Percentiles rank a stretch among this genome's conserved stretches.
phyloP scores from a whole-genome alignment of 2,113 vertebrate species.

The Erythrolamprus reginae region DNA sequence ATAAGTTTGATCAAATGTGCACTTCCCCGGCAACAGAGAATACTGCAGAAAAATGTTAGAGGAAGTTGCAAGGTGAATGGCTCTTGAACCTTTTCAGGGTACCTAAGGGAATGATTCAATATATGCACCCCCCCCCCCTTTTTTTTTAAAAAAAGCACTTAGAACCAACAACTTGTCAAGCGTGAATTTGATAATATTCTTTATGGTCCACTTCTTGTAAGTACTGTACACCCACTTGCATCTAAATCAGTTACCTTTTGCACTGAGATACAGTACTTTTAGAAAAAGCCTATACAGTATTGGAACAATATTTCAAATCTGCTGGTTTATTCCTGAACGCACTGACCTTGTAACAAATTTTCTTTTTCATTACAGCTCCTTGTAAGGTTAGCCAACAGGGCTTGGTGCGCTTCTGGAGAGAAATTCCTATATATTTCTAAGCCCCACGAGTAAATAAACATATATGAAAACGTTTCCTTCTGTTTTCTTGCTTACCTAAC shows the following conservation, averaged over 20 bases:
- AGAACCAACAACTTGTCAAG: conserved; percentile 12
- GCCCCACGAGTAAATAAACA: background rate
- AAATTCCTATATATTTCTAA: background rate
- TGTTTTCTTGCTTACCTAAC: background rate
- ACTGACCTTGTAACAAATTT: background rate
- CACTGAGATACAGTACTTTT: conserved; percentile 6
- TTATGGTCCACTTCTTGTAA: background rate
- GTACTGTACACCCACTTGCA: background rate
- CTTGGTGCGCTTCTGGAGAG: background rate
- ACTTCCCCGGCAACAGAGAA: background rate
- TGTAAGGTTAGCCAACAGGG: background rate
- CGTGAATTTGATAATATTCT: conserved; percentile 10
- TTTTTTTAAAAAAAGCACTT: conserved; percentile 8
- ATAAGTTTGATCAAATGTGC: background rate
- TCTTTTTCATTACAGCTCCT: background rate
- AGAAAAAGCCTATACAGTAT: background rate
- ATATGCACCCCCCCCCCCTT: background rate
- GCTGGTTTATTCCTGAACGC: background rate
- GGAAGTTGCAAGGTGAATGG: background rate
- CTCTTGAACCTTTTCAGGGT: background rate
- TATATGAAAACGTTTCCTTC: background rate
- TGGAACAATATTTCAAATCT: background rate
- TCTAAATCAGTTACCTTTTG: conserved; percentile 5
- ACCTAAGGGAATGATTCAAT: conserved; percentile 7
- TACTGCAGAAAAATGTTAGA: background rate